phyloP scores from a whole-genome alignment of 2,888 invertebrate species.

The Urechis unicinctus region DNA sequence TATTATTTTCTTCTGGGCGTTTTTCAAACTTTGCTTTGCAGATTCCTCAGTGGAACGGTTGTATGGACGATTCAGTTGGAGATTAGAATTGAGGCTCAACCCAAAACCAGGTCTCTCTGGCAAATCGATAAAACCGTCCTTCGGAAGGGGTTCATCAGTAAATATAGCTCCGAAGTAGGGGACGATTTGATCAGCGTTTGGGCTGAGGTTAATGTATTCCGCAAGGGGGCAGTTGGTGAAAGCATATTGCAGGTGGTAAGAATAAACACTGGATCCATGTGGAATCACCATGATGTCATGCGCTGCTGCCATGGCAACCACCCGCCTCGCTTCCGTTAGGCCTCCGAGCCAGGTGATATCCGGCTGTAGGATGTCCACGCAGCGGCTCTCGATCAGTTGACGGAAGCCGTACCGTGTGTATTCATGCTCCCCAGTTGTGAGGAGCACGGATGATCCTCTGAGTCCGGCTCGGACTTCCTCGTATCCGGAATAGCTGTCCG shows the following conservation, averaged over 20 bases:
- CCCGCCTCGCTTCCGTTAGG: constrained; percentile 39
- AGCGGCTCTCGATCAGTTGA: constrained; percentile 33
- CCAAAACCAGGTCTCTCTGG: constrained; percentile 44
- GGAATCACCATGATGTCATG: constrained; percentile 39
- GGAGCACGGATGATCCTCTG: constrained; percentile 30
- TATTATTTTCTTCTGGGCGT: constrained; percentile 24
- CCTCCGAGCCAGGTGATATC: constrained; percentile 45
- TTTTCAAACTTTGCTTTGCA: constrained; percentile 26
- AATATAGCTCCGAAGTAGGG: constrained; percentile 45
- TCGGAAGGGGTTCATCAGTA: constrained; percentile 41
- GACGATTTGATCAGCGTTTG: constrained; percentile 33
- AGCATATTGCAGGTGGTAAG: constrained; percentile 44
- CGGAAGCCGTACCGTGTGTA: constrained; percentile 42
- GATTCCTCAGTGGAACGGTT: constrained; percentile 28
- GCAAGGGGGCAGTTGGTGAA: constrained; percentile 43
- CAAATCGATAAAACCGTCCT: constrained; percentile 38
- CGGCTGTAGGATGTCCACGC: constrained; percentile 44
- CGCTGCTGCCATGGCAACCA: constrained; percentile 43
- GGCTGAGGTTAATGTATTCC: constrained; percentile 43
- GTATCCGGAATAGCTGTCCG: constrained; percentile 40
- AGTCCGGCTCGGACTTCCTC: constrained; percentile 25
- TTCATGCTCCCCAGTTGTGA: constrained; percentile 45
- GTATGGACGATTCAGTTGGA: constrained; percentile 32
- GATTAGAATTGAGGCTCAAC: constrained; percentile 31
- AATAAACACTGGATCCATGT: constrained; percentile 45